These are phyloP conservation scores for Acheta domesticus DNA, from an alignment of 2,888 invertebrate species.

Conservation along the genomic window DNA sequence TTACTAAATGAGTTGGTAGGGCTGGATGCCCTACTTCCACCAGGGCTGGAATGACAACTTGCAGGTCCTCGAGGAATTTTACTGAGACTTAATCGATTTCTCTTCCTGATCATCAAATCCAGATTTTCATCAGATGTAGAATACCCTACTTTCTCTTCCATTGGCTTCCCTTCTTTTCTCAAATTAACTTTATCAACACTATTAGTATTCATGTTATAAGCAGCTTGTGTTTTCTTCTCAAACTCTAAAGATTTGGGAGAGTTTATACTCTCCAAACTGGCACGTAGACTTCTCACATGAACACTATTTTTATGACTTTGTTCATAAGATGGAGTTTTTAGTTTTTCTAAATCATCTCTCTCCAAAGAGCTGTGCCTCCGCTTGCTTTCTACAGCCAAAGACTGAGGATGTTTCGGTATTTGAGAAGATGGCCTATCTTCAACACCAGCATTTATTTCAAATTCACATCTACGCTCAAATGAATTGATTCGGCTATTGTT, in stretches of 20 bases:
- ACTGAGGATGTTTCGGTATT: not conserved
- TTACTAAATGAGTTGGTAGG: constrained; percentile 21
- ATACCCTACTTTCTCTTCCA: too few species aligned
- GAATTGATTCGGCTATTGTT: not conserved
- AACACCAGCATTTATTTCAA: not conserved
- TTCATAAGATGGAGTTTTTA: not conserved
- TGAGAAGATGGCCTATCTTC: not conserved
- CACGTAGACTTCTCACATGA: not conserved
- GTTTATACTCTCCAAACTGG: constrained; percentile 5
- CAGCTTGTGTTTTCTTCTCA: not conserved
- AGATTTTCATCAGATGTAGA: not conserved
- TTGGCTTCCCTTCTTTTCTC: not conserved
- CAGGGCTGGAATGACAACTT: constrained; percentile 29
- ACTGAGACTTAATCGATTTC: not conserved
- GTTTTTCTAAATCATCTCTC: constrained; percentile 22
- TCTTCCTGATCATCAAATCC: not conserved
- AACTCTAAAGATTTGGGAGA: not conserved
- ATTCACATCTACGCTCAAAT: not conserved
- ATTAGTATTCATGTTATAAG: not conserved
- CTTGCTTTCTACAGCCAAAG: not conserved
- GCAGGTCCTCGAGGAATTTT: constrained; percentile 26
- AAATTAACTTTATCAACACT: constrained; percentile 18
- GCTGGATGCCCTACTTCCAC: constrained; percentile 26
- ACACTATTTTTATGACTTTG: not conserved
- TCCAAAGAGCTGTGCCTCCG: constrained; percentile 25